phyloP scores from a whole-genome alignment of 2,797 vertebrate genomes.

The Aselliscus stoliczkanus region DNA sequence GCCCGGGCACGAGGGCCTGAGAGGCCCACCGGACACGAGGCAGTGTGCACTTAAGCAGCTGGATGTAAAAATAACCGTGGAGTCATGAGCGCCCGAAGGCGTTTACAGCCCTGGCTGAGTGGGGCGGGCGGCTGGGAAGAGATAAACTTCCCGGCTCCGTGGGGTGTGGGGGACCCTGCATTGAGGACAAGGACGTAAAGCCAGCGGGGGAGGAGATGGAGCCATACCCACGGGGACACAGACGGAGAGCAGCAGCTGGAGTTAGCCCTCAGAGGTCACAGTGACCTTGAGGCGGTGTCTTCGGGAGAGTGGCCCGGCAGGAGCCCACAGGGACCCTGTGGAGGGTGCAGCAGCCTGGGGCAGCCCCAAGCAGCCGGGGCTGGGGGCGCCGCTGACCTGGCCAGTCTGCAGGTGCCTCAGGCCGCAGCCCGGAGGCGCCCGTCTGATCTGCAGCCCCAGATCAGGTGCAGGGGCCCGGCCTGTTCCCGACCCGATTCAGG shows the following conservation, averaged over 20 bases:
- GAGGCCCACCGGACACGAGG: neutral
- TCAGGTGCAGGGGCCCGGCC: neutral
- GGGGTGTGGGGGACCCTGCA: no score
- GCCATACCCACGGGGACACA: neutral
- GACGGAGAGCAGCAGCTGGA: neutral
- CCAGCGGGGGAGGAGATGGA: neutral
- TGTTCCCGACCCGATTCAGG: no score
- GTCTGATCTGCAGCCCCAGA: neutral
- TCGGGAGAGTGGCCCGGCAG: no score
- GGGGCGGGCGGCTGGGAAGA: neutral
- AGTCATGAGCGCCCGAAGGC: conserved; percentile 40
- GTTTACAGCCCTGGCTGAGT: neutral
- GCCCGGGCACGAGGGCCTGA: neutral
- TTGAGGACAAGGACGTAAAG: neutral
- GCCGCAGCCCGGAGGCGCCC: neutral
- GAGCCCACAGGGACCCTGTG: neutral
- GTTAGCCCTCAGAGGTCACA: neutral
- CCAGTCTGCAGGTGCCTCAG: neutral
- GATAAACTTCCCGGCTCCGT: neutral
- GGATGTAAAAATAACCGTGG: conserved; percentile 51
- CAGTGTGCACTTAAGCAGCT: neutral
- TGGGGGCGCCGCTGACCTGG: neutral
- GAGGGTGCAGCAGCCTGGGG: neutral
- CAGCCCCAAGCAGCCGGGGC: neutral
- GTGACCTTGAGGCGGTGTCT: neutral